Percentiles rank a stretch among this genome's conserved stretches.
phyloP scores from a whole-genome alignment of 1,140 invertebrate species.

The Varroa destructor region DNA sequence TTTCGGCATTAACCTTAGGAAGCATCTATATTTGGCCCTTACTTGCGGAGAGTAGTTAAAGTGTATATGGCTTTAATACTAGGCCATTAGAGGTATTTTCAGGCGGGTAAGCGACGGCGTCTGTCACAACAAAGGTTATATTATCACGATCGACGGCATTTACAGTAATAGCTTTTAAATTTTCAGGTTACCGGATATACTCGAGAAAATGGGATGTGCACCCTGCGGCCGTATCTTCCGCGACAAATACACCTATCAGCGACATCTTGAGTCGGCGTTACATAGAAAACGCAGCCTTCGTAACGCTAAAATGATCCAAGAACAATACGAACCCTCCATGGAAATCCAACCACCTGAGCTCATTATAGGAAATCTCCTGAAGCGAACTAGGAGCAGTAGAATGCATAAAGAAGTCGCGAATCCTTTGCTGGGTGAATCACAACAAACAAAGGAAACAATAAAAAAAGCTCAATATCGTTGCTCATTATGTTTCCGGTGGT shows the following conservation, averaged over 20 bases:
- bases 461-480: conserved; percentile 1
- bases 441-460: too few species aligned
- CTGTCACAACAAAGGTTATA: too few species aligned
- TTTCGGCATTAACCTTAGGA: too few species aligned
- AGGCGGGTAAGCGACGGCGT: too few species aligned
- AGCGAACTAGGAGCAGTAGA: not conserved
- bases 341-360: conserved; percentile 4
- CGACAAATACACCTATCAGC: conserved; percentile 23
- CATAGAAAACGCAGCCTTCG: conserved; percentile 2
- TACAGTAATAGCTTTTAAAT: not conserved
- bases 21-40: too few species aligned
- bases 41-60: too few species aligned
- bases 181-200: conserved; percentile 1
- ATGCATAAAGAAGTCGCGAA: not conserved
- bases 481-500: conserved; percentile 12
- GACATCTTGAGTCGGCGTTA: conserved; percentile 7
- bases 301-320: conserved; percentile 6
- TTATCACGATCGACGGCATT: not conserved
- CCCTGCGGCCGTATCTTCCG: conserved; percentile 18
- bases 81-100: too few species aligned
- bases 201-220: conserved; percentile 26
- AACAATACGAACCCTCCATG: not conserved
- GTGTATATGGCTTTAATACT: too few species aligned
- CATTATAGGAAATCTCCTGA: not conserved
- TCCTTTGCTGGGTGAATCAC: not conserved